Evolutionary conservation across 2,113 vertebrate genomes (phyloP).

Genomic region (Euleptes europaea): DNA sequence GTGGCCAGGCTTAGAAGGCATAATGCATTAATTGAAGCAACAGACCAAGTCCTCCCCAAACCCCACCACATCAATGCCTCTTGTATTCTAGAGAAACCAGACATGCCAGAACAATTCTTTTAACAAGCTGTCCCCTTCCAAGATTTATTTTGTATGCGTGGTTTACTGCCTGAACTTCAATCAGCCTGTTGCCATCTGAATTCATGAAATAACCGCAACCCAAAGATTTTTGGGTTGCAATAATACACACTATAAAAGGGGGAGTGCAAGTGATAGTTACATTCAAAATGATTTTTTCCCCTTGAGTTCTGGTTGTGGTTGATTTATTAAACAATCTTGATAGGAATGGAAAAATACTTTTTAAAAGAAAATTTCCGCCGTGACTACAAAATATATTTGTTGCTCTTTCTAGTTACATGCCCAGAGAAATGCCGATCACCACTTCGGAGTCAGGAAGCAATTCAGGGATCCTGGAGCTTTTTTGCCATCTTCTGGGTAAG

Average conservation of each 20-base stretch:
- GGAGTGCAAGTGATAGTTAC: not conserved
- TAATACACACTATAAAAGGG: slow-evolving; percentile 4
- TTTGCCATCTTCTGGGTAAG: too few species aligned
- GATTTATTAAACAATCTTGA: not conserved
- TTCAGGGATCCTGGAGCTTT: too few species aligned
- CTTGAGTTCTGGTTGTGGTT: slow-evolving; percentile 4
- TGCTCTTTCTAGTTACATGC: not conserved
- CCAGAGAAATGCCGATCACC: too few species aligned
- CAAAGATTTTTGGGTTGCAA: not conserved
- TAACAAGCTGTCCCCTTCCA: not conserved
- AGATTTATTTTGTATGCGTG: not conserved
- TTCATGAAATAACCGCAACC: slow-evolving; percentile 39
- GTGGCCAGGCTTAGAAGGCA: slow-evolving; percentile 12
- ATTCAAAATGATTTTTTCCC: slow-evolving; percentile 25
- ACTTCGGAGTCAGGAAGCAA: too few species aligned
- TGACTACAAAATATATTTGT: slow-evolving; percentile 23
- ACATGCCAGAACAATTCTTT: not conserved
- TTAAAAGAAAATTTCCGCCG: slow-evolving; percentile 19
- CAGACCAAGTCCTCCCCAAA: slow-evolving; percentile 25
- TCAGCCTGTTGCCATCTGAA: slow-evolving; percentile 13
- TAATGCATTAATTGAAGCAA: not conserved
- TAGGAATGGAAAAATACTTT: not conserved
- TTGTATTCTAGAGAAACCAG: not conserved
- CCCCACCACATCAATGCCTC: not conserved
- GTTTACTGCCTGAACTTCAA: not conserved